A percentile compares a stretch with the other conserved stretches of the same genome.
phyloP scores from a whole-genome alignment of 2,888 invertebrate genomes.

The Pyrochroa serraticornis region DNA sequence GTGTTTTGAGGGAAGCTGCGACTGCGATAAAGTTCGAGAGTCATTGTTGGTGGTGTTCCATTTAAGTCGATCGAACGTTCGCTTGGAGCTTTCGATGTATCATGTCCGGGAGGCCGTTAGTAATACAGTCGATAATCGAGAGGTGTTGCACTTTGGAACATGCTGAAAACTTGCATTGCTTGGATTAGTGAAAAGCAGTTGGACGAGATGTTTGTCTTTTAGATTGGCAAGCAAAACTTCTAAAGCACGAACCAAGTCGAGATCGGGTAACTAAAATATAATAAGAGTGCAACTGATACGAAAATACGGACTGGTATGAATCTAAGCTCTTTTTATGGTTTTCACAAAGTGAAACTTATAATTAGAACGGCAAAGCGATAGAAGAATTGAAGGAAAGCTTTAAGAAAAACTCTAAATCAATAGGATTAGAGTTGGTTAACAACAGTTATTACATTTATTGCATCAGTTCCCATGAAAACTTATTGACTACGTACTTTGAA shows the following conservation, averaged over 20 bases:
- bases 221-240: constrained; percentile 33
- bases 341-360: too few species aligned
- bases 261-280: constrained; percentile 22
- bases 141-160: background rate
- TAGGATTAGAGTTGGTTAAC: too few species aligned
- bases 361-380: too few species aligned
- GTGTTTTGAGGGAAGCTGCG: constrained; percentile 18
- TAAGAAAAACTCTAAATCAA: too few species aligned
- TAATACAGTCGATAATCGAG: constrained; percentile 17
- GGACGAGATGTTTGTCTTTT: constrained; percentile 35
- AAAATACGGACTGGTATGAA: too few species aligned
- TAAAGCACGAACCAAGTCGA: constrained; percentile 26
- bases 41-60: constrained; percentile 26
- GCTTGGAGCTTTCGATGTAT: constrained; percentile 20
- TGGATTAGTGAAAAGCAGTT: constrained; percentile 34
- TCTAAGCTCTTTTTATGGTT: too few species aligned
- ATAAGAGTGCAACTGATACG: background rate
- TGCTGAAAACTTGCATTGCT: constrained; percentile 9
- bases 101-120: constrained; percentile 11
- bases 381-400: too few species aligned
- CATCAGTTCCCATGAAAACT: too few species aligned
- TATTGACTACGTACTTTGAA: too few species aligned
- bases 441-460: too few species aligned
- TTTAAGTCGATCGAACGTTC: constrained; percentile 7
- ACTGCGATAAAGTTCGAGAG: constrained; percentile 25